Conservation (phyloP, 2,797 vertebrate genomes). For the Sorex maritimensis region DNA sequence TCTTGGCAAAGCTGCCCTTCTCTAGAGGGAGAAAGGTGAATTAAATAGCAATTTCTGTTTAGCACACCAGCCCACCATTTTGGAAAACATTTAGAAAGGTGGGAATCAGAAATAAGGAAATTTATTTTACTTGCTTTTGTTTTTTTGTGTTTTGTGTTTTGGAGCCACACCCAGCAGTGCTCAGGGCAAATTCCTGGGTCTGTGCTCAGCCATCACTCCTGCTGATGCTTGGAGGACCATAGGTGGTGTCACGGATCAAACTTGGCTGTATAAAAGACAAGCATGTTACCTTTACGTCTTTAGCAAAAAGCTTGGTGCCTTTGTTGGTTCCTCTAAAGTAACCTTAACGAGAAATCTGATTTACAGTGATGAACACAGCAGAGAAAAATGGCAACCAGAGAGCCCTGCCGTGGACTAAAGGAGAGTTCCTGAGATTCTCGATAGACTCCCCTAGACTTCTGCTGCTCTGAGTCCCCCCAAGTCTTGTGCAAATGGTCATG, state of each 20-base stretch:
- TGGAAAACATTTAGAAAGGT: background rate
- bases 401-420: background rate
- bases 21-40: conserved; percentile 36
- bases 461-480: background rate
- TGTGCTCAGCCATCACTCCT: too few species aligned
- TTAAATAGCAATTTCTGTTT: conserved; percentile 47
- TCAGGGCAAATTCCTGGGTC: too few species aligned
- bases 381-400: background rate
- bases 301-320: background rate
- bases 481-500: background rate
- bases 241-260: too few species aligned
- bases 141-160: too few species aligned
- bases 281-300: background rate
- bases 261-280: too few species aligned
- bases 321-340: background rate
- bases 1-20: conserved; percentile 56
- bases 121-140: background rate
- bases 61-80: background rate
- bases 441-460: background rate
- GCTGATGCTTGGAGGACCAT: too few species aligned
- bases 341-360: background rate
- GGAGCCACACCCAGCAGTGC: too few species aligned
- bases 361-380: background rate
- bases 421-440: background rate
- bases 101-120: background rate